These are phyloP conservation scores for Drosophila sechellia DNA, from an alignment of 1,140 invertebrate genomes.

Conservation along the genomic window DNA sequence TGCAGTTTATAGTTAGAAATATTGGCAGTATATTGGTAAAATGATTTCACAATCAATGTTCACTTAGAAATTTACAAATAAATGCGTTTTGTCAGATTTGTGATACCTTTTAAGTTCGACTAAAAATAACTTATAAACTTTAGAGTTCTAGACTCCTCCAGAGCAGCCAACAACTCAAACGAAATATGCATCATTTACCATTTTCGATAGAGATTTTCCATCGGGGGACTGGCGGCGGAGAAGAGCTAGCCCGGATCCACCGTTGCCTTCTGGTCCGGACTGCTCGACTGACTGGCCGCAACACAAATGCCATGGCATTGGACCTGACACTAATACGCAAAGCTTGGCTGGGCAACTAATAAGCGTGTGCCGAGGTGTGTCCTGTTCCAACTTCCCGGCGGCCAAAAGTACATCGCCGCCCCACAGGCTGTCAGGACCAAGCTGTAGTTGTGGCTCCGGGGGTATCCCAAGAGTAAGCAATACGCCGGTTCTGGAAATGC, in stretches of 20 bases:
- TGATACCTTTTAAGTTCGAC: neutral
- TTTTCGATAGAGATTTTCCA: constrained; percentile 38
- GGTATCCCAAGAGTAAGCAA: constrained; percentile 32
- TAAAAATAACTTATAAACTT: constrained; percentile 29
- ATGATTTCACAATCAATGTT: neutral
- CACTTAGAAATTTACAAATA: neutral
- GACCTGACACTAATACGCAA: constrained; percentile 74
- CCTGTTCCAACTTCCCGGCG: constrained; percentile 18
- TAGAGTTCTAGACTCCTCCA: neutral
- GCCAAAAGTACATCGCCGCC: constrained; percentile 21
- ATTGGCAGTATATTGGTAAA: too few species aligned
- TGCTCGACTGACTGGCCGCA: constrained; percentile 45
- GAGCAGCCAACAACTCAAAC: constrained; percentile 31
- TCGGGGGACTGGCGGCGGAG: constrained; percentile 14
- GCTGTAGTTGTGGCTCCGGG: constrained; percentile 14
- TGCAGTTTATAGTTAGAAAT: too few species aligned
- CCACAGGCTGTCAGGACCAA: constrained; percentile 33
- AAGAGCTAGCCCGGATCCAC: neutral
- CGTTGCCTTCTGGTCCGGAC: constrained; percentile 37
- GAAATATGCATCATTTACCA: constrained; percentile 74
- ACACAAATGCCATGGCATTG: constrained; percentile 68
- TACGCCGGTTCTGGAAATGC: constrained; percentile 17
- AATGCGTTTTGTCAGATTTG: neutral
- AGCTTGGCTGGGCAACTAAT: constrained; percentile 75
- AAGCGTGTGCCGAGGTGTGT: constrained; percentile 55